These are phyloP conservation scores for Botia almorhae DNA, from an alignment of 2,797 vertebrate genomes.

Conservation along the genomic window DNA sequence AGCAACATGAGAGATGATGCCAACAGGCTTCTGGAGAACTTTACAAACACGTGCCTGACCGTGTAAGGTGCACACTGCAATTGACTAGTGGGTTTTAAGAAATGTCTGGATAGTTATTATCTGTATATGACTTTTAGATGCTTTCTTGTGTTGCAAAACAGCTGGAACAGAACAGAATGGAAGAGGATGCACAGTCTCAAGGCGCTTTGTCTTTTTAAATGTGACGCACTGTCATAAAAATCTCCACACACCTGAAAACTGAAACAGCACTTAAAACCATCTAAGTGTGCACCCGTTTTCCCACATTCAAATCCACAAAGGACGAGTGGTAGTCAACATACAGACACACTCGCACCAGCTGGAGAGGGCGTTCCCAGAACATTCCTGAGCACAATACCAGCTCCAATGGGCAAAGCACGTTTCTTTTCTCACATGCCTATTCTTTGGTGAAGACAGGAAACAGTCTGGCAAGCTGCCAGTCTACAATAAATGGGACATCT, in stretches of 20 bases:
- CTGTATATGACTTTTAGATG: too few species aligned
- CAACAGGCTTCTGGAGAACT: neutral
- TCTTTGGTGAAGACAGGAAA: constrained; percentile 22
- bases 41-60: neutral
- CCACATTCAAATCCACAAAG: constrained; percentile 22
- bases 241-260: constrained; percentile 1
- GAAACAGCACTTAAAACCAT: constrained; percentile 6
- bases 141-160: too few species aligned
- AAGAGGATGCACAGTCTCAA: too few species aligned
- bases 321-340: constrained; percentile 5
- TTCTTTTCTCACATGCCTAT: constrained; percentile 22
- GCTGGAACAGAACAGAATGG: too few species aligned
- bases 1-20: neutral
- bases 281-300: neutral
- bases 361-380: constrained; percentile 43
- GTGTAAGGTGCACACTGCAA: neutral
- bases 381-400: constrained; percentile 53
- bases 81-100: neutral
- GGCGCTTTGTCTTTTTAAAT: neutral
- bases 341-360: constrained; percentile 21
- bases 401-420: constrained; percentile 29
- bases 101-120: too few species aligned
- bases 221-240: neutral
- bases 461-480: constrained; percentile 35
- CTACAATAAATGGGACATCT: constrained; percentile 19